Conservation (phyloP, 2,888 invertebrate species). For the Salpingus planirostris region DNA sequence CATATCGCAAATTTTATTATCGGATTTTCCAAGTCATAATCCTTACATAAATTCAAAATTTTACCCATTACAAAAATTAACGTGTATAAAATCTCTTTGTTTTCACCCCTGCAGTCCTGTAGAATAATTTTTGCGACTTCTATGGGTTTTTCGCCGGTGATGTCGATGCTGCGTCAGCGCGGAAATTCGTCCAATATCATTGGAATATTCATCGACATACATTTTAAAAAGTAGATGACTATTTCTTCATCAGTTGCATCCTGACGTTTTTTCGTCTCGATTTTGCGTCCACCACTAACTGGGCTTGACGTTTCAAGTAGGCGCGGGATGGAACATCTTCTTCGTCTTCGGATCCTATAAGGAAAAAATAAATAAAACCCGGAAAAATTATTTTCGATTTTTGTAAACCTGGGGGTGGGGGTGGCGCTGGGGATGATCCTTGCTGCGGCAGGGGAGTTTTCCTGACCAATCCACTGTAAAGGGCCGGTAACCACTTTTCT, state of each 20-base stretch:
- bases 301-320: slow-evolving; percentile 72
- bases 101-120: no score
- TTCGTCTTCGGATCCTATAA: slow-evolving; percentile 62
- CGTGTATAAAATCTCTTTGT: no score
- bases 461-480: slow-evolving; percentile 35
- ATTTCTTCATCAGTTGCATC: slow-evolving; percentile 22
- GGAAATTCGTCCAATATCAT: no score
- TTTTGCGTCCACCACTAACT: slow-evolving; percentile 74
- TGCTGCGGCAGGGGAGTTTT: slow-evolving; percentile 35
- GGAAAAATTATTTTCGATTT: background rate
- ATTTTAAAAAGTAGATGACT: no score
- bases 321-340: slow-evolving; percentile 76
- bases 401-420: slow-evolving; percentile 20
- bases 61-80: no score
- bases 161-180: no score
- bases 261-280: slow-evolving; percentile 66
- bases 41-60: no score
- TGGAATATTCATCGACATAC: no score
- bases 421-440: slow-evolving; percentile 31
- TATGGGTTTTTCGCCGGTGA: no score
- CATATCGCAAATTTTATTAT: no score
- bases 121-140: no score
- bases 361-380: background rate
- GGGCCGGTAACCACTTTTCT: slow-evolving; percentile 35
- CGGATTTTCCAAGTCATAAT: no score